Conservation (phyloP, 2,888 invertebrate genomes). For the Amaurobius ferox region DNA sequence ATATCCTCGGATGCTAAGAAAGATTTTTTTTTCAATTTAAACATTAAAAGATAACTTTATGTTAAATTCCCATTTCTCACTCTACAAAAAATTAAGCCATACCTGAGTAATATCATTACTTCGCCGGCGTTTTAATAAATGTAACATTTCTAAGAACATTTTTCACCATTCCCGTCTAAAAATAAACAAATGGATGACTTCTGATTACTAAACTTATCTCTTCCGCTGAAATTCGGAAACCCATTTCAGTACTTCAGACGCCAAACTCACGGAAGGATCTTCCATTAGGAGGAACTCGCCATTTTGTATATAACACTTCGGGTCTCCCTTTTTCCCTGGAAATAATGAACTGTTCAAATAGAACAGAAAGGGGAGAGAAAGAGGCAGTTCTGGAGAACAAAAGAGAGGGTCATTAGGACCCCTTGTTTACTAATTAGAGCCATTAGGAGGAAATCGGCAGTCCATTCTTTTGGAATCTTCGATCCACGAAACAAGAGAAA, state of each 20-base stretch:
- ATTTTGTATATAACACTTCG: not conserved
- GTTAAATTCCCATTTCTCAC: too few species aligned
- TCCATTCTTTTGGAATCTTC: slow-evolving; percentile 24
- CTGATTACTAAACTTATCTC: too few species aligned
- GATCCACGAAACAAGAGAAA: not conserved
- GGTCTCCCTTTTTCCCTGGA: slow-evolving; percentile 13
- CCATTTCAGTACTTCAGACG: not conserved
- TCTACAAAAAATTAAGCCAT: too few species aligned
- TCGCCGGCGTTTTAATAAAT: too few species aligned
- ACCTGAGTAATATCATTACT: too few species aligned
- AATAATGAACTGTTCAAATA: slow-evolving; percentile 54
- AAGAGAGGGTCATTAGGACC: slow-evolving; percentile 44
- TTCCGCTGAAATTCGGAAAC: too few species aligned
- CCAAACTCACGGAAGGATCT: not conserved
- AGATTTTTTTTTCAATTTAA: too few species aligned
- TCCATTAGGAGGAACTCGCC: not conserved
- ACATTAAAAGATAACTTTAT: too few species aligned
- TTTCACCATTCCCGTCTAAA: too few species aligned
- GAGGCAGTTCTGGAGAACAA: slow-evolving; percentile 47
- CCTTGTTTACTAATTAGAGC: slow-evolving; percentile 60
- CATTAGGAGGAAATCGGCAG: slow-evolving; percentile 31
- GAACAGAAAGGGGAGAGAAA: slow-evolving; percentile 29
- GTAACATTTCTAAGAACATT: too few species aligned
- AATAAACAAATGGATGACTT: too few species aligned
- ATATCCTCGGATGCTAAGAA: too few species aligned